These are phyloP conservation scores for Zaprionus ghesquierei DNA, from an alignment of 1,140 invertebrate genomes.

Conservation along the genomic window DNA sequence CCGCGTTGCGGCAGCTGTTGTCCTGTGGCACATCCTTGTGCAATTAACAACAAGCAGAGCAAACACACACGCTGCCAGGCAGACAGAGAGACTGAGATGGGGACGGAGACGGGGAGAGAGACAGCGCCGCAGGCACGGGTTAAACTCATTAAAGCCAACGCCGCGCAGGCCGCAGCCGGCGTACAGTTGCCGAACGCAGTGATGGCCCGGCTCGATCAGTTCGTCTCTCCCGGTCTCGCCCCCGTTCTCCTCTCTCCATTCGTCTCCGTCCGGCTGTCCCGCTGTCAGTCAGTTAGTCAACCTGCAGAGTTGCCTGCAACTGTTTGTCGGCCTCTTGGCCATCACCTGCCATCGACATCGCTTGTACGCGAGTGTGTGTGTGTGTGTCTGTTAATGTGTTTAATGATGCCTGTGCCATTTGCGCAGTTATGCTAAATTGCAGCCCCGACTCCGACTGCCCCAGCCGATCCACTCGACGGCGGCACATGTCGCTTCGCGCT, in stretches of 20 bases:
- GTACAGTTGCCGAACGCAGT: slow-evolving; percentile 56
- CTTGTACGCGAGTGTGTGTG: slow-evolving; percentile 9
- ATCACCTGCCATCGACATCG: slow-evolving; percentile 70
- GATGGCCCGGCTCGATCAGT: slow-evolving; percentile 7
- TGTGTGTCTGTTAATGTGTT: slow-evolving; percentile 72
- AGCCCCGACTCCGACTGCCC: slow-evolving; percentile 8
- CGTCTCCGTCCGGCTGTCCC: slow-evolving; percentile 14
- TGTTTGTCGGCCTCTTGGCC: slow-evolving; percentile 58
- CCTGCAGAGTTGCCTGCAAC: slow-evolving; percentile 41
- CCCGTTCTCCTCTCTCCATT: slow-evolving; percentile 6
- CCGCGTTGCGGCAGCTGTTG: slow-evolving; percentile 57
- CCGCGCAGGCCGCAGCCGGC: slow-evolving; percentile 25
- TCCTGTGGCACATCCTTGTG: slow-evolving; percentile 72
- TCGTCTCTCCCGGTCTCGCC: slow-evolving; percentile 9
- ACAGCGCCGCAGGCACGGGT: slow-evolving; percentile 60
- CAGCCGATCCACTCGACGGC: slow-evolving; percentile 9
- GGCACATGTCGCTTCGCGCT: slow-evolving; percentile 39
- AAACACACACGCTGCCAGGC: not conserved
- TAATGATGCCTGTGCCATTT: slow-evolving; percentile 71
- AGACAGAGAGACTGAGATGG: not conserved
- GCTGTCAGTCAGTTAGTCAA: slow-evolving; percentile 43
- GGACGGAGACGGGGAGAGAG: not conserved
- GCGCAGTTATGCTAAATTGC: slow-evolving; percentile 74
- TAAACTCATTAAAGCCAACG: slow-evolving; percentile 69
- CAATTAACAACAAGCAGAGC: slow-evolving; percentile 52